These are phyloP conservation scores for Andrena chrysosceles DNA, from an alignment of 2,888 invertebrate genomes.

Conservation along the genomic window DNA sequence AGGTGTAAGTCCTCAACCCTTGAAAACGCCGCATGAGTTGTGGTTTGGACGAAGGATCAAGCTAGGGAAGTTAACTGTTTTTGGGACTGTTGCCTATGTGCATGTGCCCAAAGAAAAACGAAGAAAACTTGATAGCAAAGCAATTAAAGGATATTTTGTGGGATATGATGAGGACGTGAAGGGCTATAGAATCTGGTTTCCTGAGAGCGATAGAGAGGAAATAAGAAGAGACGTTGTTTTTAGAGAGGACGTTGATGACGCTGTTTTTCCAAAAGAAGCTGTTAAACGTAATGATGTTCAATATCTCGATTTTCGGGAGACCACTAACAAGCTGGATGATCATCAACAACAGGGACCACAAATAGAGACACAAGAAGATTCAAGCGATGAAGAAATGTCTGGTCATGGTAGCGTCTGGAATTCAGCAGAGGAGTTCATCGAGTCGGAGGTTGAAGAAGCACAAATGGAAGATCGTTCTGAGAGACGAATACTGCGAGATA, in stretches of 20 bases:
- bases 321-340: too few relatives aligned
- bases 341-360: too few relatives aligned
- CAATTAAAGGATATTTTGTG: conserved; percentile 23
- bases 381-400: background rate
- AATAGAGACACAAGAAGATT: too few relatives aligned
- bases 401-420: background rate
- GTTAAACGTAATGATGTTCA: too few relatives aligned
- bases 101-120: conserved; percentile 35
- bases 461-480: background rate
- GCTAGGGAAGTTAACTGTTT: background rate
- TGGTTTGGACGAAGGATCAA: background rate
- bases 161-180: conserved; percentile 26
- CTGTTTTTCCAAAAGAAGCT: background rate
- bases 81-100: background rate
- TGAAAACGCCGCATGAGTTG: background rate
- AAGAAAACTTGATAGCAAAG: conserved; percentile 15
- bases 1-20: background rate
- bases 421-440: background rate
- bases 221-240: conserved; percentile 6
- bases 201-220: conserved; percentile 13
- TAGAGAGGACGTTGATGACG: too few relatives aligned
- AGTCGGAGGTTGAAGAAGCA: background rate
- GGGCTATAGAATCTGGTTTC: conserved; percentile 27
- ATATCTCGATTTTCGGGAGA: too few relatives aligned
- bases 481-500: background rate